Base-by-base conservation (phyloP, 2,113 vertebrate genomes). In the Nesoenas mayeri region DNA sequence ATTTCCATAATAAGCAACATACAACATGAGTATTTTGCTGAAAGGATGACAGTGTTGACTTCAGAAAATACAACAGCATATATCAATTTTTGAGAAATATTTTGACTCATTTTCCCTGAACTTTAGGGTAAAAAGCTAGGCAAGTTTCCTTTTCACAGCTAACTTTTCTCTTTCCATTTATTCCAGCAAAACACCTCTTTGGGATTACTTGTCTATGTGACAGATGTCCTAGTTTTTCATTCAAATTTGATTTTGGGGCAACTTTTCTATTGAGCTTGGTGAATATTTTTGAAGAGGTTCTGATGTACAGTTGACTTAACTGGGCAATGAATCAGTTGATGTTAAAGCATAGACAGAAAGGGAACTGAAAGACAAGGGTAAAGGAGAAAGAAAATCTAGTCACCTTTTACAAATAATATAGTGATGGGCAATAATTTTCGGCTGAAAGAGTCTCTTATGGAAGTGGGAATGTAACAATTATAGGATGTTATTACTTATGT, bases 351-450 rank as follows among this genome's bases (percentile, higher is more conserved):
- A 9, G 1, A 8, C 22, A 26, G 36, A 44, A 81, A 40, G 9
- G 5, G 11, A 89, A 34, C 6, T 70, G 31, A 73, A 70, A 67
- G 5, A 21, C 18, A 11, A 72, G 6, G 34, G 74, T 12, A 50
- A 61, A 34, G 5, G 6, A 6, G 8, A 28, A 34, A 51, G 47
- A 70, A 16, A 0, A 0, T 2, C 4, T 9, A 42, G 10, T 1
- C 2, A 6, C 48, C 8, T 57, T 85, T 88, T 25, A 10, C 25
- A 69, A 86, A 47, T 22, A 57, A 16, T 60, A 3, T 7, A 31
- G 32, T 36, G 17, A 10, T 26, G 21, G 0, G n/a, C 7, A 61
- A n/a, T 65, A 60, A 65, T 65, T 66, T 73, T 14, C 24, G 5
- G 15, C 40, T 66, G 44, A 89, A 75, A 58, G 7, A 69, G 54